A percentile compares a stretch with the other conserved stretches of the same genome.
Conservation (phyloP, 2,113 vertebrate genomes). For the Uria lomvia region DNA sequence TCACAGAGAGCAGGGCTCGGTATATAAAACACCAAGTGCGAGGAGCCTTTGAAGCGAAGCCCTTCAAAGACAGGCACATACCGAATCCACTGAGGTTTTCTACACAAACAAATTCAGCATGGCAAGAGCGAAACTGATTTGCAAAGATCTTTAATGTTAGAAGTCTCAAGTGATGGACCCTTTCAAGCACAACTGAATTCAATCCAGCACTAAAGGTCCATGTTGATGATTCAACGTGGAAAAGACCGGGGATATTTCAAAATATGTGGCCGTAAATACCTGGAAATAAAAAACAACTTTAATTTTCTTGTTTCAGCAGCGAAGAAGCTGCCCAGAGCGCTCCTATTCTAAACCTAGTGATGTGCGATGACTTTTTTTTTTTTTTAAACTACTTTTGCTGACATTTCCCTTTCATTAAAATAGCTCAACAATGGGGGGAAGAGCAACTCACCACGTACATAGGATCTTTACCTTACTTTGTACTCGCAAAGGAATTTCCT, state of each 20-base stretch:
- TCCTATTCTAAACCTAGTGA: neutral
- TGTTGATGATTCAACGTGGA: neutral
- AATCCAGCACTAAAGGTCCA: neutral
- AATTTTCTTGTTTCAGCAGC: neutral
- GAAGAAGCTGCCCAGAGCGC: neutral
- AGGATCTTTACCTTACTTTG: slow-evolving; percentile 27
- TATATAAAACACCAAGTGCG: neutral
- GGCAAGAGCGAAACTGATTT: slow-evolving; percentile 37
- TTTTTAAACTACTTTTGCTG: slow-evolving; percentile 2
- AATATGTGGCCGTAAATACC: neutral
- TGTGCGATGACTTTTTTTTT: neutral
- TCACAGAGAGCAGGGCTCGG: neutral
- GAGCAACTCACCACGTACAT: neutral
- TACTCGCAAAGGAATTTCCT: slow-evolving; percentile 1
- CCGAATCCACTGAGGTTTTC: neutral
- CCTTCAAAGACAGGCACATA: slow-evolving; percentile 22
- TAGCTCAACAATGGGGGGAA: slow-evolving; percentile 12
- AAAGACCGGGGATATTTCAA: neutral
- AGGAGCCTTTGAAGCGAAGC: slow-evolving; percentile 6
- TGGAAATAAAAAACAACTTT: neutral
- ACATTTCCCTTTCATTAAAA: slow-evolving; percentile 26
- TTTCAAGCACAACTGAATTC: slow-evolving; percentile 7
- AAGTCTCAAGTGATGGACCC: neutral
- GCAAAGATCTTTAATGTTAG: neutral
- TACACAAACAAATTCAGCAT: slow-evolving; percentile 38